Evolutionary conservation across 2,797 vertebrate species (phyloP), one percentile per base, ranked within the genome.

Genomic region (Bradypus variegatus): DNA sequence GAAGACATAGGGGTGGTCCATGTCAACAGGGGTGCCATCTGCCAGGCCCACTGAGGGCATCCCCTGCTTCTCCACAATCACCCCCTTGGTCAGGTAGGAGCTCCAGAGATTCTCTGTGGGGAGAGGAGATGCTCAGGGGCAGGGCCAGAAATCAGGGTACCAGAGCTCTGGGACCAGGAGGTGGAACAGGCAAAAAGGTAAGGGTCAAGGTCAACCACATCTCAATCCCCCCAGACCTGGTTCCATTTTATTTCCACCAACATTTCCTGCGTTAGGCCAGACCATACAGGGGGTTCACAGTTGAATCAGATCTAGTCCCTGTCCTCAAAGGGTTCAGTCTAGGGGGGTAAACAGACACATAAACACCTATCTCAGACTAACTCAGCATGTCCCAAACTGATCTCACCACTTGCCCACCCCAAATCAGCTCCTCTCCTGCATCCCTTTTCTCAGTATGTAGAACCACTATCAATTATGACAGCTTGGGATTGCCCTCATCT

Each of bases 41-140:
- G 93, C 91, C 4, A 97, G 97, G 41, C 97, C 96, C 48, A 94
- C 95, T 0, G 98, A 98, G 1, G 96, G 60, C 96, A 98, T 83
- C 13, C 97, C 85, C 0, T 0, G 14, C 93, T 97, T 98, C 96
- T 98, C 98, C 81, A 99, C 97, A 29, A 98, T 97, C 94, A 98
- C 97, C 0, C 98, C 98, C 90, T 99, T 99, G 36, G 98, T 97
- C 96, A 99, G 97, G 95, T 99, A 99, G 19, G 79, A 98, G 88
- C 98, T 98, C 98, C 99, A 99, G 94, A 99, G 96, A 96, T 99
- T 99, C 93, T 99, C 99, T 99, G 97, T 0, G n/a, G 60, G 67
- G 90, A 79, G 70, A 88, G 0, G 36, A 29, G 60, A 41, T 23
- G 50, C 36, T 94, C 80, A 93, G 70, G 2, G 0, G 41, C 31